These are phyloP conservation scores for Boleophthalmus pectinirostris DNA, from an alignment of 2,113 vertebrate genomes.

Conservation along the genomic window DNA sequence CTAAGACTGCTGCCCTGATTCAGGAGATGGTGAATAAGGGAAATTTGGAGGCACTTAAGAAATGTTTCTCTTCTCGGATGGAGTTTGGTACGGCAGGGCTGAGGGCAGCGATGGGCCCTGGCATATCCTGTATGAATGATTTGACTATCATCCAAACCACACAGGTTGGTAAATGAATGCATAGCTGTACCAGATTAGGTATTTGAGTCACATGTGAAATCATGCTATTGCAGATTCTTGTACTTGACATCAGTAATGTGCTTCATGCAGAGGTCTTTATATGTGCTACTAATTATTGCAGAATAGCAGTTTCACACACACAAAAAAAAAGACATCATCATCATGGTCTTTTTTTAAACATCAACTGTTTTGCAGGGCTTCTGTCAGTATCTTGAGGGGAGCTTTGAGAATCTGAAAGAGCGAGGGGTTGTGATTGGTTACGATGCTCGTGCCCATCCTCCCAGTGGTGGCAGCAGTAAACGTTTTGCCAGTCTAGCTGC, in stretches of 20 bases:
- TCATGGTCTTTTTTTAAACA: neutral
- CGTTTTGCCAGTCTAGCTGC: constrained; percentile 89
- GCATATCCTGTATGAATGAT: constrained; percentile 91
- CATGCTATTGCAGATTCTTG: neutral
- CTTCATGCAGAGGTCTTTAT: neutral
- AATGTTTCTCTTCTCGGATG: constrained; percentile 90
- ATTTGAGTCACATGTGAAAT: constrained; percentile 16
- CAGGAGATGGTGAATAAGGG: constrained; percentile 78
- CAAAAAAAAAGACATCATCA: neutral
- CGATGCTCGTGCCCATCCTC: constrained; percentile 87
- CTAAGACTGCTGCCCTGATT: constrained; percentile 82
- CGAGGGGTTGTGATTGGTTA: constrained; percentile 91
- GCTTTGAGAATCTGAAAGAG: constrained; percentile 85
- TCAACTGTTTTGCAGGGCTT: constrained; percentile 82
- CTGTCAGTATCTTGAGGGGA: constrained; percentile 88
- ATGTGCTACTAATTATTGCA: neutral
- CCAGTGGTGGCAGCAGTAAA: constrained; percentile 89
- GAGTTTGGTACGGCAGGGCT: constrained; percentile 96
- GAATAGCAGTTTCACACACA: no score
- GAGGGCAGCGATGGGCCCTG: constrained; percentile 91
- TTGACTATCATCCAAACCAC: constrained; percentile 97
- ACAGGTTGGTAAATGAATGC: constrained; percentile 64
- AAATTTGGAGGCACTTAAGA: constrained; percentile 78
- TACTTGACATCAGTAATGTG: neutral
- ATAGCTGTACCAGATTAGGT: neutral